These are phyloP conservation scores for Anthoptus insignis DNA, from an alignment of 2,888 invertebrate species.

Conservation along the genomic window DNA sequence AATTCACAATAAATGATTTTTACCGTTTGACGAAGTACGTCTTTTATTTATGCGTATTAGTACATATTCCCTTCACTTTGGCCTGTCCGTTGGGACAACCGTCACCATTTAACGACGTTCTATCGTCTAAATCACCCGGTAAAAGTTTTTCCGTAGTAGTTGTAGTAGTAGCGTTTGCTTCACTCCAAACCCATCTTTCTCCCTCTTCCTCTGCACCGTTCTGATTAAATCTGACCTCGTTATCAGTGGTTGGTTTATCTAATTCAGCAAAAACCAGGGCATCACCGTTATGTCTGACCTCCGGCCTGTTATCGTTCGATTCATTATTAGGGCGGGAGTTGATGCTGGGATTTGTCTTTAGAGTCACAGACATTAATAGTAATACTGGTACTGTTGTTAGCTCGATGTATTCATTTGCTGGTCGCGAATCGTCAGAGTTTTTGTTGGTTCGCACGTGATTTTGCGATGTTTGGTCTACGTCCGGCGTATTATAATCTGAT, in stretches of 20 bases:
- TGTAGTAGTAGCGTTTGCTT: background rate
- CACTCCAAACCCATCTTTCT: constrained; percentile 38
- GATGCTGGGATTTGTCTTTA: background rate
- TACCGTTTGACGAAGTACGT: constrained; percentile 35
- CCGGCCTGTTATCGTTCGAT: background rate
- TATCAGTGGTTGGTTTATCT: constrained; percentile 24
- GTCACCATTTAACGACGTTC: constrained; percentile 41
- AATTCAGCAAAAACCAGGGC: background rate
- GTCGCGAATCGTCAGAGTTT: background rate
- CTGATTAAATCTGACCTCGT: constrained; percentile 6
- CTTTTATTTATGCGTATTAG: no score
- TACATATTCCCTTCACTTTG: constrained; percentile 27
- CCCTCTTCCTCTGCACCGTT: constrained; percentile 20
- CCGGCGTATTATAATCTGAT: background rate
- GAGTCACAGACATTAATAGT: background rate
- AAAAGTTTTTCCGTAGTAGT: background rate
- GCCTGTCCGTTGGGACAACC: constrained; percentile 38
- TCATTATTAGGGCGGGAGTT: background rate
- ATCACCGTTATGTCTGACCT: background rate
- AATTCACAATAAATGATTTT: constrained; percentile 19
- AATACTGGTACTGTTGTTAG: background rate
- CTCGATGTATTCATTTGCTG: background rate
- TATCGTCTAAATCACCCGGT: constrained; percentile 26
- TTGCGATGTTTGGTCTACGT: background rate
- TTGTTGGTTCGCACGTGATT: background rate